Percentiles rank a stretch among this genome's conserved stretches.
phyloP scores from a whole-genome alignment of 2,113 vertebrate genomes.

The Sciurus niger region DNA sequence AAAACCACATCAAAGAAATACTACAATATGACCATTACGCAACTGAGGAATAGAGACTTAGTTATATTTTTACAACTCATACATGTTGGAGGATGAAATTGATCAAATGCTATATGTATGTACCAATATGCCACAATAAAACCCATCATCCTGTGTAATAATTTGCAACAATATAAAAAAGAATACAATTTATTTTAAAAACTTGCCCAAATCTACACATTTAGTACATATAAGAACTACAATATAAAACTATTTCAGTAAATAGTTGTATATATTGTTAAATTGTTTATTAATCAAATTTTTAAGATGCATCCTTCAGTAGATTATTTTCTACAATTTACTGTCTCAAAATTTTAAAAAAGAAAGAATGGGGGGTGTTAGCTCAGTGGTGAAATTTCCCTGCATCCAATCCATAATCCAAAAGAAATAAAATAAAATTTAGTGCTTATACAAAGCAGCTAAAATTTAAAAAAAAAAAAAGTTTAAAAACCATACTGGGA shows the following conservation, averaged over 20 bases:
- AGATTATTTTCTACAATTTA: neutral
- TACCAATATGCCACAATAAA: too few relatives aligned
- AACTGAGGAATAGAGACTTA: neutral
- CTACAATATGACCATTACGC: neutral
- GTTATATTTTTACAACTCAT: neutral
- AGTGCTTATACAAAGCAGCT: neutral
- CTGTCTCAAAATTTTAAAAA: too few relatives aligned
- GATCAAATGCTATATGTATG: too few relatives aligned
- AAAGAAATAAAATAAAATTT: neutral
- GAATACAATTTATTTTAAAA: too few relatives aligned
- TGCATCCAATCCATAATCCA: too few relatives aligned
- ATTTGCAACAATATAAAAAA: too few relatives aligned
- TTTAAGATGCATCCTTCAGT: neutral
- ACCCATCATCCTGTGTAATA: too few relatives aligned
- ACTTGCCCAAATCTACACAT: neutral
- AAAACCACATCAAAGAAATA: neutral
- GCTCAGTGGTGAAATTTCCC: too few relatives aligned
- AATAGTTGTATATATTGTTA: neutral
- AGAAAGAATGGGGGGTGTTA: too few relatives aligned
- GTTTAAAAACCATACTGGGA: neutral
- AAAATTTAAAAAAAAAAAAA: neutral
- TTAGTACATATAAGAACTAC: neutral
- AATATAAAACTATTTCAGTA: neutral
- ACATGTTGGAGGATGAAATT: too few relatives aligned
- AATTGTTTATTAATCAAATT: neutral